phyloP scores from a whole-genome alignment of 2,113 vertebrate species.

The Neodontobutis hainanensis region DNA sequence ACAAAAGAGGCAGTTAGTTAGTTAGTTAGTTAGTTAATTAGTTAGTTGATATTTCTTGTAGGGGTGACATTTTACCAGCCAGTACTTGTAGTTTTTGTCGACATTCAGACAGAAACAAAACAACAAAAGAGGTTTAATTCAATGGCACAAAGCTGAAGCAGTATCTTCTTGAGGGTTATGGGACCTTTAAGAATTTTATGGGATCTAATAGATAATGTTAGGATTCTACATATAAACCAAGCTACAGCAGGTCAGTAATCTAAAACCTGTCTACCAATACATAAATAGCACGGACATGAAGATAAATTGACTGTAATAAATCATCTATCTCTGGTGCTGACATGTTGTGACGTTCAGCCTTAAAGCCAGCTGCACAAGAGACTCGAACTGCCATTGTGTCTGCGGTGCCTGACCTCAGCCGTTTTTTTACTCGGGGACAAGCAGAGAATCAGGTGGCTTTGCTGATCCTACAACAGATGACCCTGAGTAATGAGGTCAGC shows the following conservation, averaged over 20 bases:
- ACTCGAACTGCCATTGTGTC: slow-evolving; percentile 5
- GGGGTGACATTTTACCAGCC: too few species aligned
- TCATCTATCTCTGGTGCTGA: not conserved
- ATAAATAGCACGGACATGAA: not conserved
- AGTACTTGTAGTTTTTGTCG: too few species aligned
- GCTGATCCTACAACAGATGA: not conserved
- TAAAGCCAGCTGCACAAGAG: not conserved
- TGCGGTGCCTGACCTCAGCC: not conserved
- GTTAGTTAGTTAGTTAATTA: too few species aligned
- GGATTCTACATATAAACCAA: not conserved
- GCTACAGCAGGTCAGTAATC: not conserved
- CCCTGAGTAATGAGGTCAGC: not conserved
- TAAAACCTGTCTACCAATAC: not conserved
- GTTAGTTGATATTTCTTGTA: too few species aligned
- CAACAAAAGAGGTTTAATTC: too few species aligned
- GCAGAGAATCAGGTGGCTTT: not conserved
- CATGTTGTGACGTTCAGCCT: not conserved
- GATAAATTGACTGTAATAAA: not conserved
- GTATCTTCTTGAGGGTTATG: too few species aligned
- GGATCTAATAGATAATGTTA: too few species aligned
- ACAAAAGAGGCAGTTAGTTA: too few species aligned
- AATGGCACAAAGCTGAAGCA: too few species aligned
- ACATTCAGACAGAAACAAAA: too few species aligned
- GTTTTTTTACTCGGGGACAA: not conserved
- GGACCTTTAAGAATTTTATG: too few species aligned